A percentile compares a stretch with the other conserved stretches of the same genome.
Conservation (phyloP, 2,113 vertebrate genomes). For the Bos javanicus region DNA sequence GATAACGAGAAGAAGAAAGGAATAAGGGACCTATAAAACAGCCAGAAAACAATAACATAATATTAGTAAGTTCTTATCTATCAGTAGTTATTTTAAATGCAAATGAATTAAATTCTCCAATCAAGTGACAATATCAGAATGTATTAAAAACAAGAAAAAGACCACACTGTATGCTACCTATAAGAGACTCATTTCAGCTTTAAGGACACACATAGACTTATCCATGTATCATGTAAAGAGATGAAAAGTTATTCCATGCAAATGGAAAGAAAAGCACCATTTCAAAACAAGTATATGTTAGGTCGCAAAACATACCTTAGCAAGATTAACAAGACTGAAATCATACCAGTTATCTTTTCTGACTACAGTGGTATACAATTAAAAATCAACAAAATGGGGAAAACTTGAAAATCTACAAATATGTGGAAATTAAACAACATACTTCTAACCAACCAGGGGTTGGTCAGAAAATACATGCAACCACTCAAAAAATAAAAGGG, state of each 20-base stretch:
- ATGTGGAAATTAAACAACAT: not conserved
- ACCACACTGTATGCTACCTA: not conserved
- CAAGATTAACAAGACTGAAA: not conserved
- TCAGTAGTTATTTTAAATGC: not conserved
- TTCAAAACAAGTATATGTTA: not conserved
- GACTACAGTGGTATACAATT: not conserved
- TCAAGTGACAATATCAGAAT: not conserved
- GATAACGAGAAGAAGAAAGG: not conserved
- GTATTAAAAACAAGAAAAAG: not conserved
- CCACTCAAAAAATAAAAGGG: not conserved
- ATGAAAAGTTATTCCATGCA: not conserved
- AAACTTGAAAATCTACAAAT: not conserved
- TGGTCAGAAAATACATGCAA: not conserved
- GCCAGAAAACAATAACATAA: not conserved
- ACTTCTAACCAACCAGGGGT: not conserved
- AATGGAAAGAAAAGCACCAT: not conserved
- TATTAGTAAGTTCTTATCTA: not conserved
- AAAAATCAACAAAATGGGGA: not conserved
- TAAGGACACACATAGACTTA: not conserved
- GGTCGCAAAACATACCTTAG: not conserved
- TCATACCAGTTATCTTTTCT: not conserved
- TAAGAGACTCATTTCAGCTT: not conserved
- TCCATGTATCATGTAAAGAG: not conserved
- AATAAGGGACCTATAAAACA: not conserved
- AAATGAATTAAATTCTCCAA: not conserved